Evolutionary conservation across 2,113 vertebrate species (phyloP).

Genomic region (Paralichthys olivaceus): DNA sequence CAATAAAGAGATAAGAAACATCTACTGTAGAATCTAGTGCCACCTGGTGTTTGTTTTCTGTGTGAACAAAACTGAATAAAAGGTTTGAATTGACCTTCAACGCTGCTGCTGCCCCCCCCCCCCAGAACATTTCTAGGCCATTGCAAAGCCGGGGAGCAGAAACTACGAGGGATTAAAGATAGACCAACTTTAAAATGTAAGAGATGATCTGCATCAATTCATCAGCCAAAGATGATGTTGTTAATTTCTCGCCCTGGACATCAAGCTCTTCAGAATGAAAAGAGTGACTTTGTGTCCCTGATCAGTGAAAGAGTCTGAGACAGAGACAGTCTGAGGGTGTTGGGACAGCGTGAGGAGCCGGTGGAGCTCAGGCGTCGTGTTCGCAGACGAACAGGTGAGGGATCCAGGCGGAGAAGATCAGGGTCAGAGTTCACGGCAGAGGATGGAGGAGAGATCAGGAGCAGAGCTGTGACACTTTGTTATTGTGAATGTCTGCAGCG

Average conservation of each 20-base stretch:
- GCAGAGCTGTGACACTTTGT: conserved; percentile 39
- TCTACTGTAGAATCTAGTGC: neutral
- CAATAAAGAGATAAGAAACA: neutral
- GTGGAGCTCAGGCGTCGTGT: neutral
- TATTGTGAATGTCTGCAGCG: conserved; percentile 18
- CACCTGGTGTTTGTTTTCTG: neutral
- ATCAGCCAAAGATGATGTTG: neutral
- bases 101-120: neutral
- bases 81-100: neutral
- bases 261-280: conserved; percentile 36
- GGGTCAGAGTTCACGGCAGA: conserved; percentile 45
- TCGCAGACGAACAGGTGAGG: conserved; percentile 7
- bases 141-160: neutral
- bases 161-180: neutral
- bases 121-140: neutral
- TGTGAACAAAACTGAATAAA: neutral
- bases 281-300: conserved; percentile 3
- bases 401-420: conserved; percentile 48
- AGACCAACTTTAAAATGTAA: neutral
- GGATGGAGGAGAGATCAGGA: conserved; percentile 54
- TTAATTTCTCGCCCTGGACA: conserved; percentile 48
- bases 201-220: neutral
- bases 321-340: conserved; percentile 25
- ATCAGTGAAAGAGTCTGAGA: conserved; percentile 28
- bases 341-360: conserved; percentile 5